A percentile compares a stretch with the other conserved stretches of the same genome.
These are phyloP conservation scores for Archegozetes longisetosus DNA, from an alignment of 1,140 invertebrate genomes.

Conservation along the genomic window DNA sequence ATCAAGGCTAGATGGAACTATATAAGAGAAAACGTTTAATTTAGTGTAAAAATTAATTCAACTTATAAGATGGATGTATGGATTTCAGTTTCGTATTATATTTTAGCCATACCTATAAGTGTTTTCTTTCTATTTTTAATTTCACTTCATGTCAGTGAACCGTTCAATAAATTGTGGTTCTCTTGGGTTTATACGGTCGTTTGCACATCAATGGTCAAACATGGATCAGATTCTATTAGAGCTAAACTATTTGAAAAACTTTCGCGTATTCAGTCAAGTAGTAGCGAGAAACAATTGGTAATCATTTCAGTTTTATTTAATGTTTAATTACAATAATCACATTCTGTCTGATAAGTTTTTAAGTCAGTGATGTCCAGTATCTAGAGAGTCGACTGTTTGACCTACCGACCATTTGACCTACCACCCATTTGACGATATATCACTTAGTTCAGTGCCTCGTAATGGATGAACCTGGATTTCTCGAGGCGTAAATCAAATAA, in stretches of 20 bases:
- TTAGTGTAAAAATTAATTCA: no score
- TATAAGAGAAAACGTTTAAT: no score
- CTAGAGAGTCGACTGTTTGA: no score
- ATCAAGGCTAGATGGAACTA: no score
- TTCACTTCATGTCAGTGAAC: neutral
- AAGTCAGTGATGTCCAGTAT: no score
- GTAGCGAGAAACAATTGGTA: neutral
- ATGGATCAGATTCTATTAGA: neutral
- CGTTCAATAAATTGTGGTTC: neutral
- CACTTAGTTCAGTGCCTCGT: no score
- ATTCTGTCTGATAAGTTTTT: no score
- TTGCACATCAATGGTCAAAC: neutral
- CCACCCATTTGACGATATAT: no score
- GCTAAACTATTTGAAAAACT: neutral
- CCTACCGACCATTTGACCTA: no score
- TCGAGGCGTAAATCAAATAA: no score
- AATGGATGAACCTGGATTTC: no score
- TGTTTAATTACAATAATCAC: no score
- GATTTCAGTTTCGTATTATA: neutral
- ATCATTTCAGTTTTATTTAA: neutral
- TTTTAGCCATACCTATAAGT: neutral
- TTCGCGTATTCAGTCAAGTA: neutral
- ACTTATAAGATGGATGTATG: neutral
- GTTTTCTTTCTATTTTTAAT: neutral
- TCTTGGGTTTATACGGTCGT: neutral